Evolutionary conservation across 2,797 vertebrate genomes (phyloP), one percentile per base, ranked within the genome.

Genomic region (Steatocranus sp.): DNA sequence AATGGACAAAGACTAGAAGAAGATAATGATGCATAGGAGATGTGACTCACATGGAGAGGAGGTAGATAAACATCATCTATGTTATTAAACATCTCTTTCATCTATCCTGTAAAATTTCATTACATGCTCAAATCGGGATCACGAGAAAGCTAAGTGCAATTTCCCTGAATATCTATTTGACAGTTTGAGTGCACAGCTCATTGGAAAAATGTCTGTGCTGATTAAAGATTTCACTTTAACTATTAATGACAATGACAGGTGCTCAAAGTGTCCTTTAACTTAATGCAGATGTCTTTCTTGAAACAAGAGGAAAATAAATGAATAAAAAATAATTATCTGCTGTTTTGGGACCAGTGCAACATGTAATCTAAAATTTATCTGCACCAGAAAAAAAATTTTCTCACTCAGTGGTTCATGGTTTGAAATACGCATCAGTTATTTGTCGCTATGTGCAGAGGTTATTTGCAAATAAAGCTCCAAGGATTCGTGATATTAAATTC

Each of bases 21-120:
- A 61, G 30, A 61, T 34, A 43, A 73, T 30, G 25, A n/a, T 73
- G 25, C 17, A 32, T 27, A 30, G 4, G 43, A 73, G 25, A n/a
- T 73, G 25, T 18, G 27, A 48, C 18, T 48, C 43, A 48, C 17
- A 30, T 30, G 43, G 43, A 14, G 11, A 32, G 17, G 43, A 73
- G 25, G 41, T 30, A 48, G 3, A 48, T 58, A 18, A 46, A 46
- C 7, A 56, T 77, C 5, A 46, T 1, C 17, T 30, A 20, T 78
- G 9, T 20, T 68, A 20, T 83, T 82, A 68, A 7, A 89, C 63
- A 48, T 77, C 87, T 87, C 86, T 87, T 84, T 86, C 3, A 80
- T 86, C 43, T 34, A 3, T n/a, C 3, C 17, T 15, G 30, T 5
- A 36, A n/a, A 2, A 8, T 15, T 20, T 27, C 27, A 61, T 58